Base-by-base conservation (phyloP, 2,113 vertebrate genomes). In the Lepus timidus region DNA sequence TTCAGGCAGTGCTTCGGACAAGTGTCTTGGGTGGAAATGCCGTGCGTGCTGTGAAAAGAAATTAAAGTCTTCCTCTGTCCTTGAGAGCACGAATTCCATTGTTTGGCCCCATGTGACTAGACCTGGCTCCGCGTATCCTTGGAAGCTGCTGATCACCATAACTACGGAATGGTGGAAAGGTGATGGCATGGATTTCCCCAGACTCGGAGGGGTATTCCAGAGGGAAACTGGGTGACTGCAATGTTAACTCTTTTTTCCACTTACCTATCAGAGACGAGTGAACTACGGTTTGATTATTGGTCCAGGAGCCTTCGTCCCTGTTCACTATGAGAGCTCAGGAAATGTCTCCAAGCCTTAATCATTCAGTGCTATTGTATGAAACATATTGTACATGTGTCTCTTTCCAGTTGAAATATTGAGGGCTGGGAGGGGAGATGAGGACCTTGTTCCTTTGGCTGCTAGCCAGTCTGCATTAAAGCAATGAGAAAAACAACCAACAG, bases 131-230 rank as follows among this genome's bases (percentile, higher is more conserved):
- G 73, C 75, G 29, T 79, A 23, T 52, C 84, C 93, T 65, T 91
- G 91, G 68, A 85, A 92, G 78, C 33, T 88, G 76, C 29, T 92
- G 90, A 68, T 71, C 90, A 39, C 74, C 20, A 49, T 88, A 82
- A 79, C 74, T 88, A 9, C 81, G 71, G 22, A 83, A 58, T 33
- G 71, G n/a, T 16, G 64, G 92, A 64, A 95, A 78, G 85, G 82
- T 1, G 33, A 88, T 85, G 85, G 95, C 39, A 76, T 39, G 74
- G 39, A 80, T 68, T 97, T 96, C 96, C 96, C 79, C 81, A 79
- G 62, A 93, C 49, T 73, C 82, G 52, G 74, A 86, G 95, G 96
- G 94, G 25, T 93, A 97, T 97, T 96, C 96, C 95, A 74, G 80
- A 93, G 65, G 65, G 68, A 82, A 91, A 58, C 33, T 9, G 44